Evolutionary conservation across 37 sponge, comb jelly and placozoan species (phyloP).

Genomic region (Agelas oroides): DNA sequence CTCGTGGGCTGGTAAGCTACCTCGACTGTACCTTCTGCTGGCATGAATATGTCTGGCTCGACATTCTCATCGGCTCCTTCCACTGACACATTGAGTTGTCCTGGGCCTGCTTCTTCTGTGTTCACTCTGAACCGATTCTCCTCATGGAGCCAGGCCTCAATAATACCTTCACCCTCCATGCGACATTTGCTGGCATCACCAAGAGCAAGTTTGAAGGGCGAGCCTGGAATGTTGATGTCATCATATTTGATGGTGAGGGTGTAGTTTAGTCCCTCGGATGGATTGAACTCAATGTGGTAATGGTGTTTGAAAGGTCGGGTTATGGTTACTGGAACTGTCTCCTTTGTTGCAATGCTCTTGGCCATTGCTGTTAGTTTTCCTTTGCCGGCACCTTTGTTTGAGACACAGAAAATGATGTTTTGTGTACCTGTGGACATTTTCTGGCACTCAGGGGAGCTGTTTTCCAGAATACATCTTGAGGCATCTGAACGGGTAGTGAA

Average conservation of each 20-base stretch:
- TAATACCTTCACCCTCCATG: constrained; percentile 80
- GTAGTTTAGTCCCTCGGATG: constrained; percentile 62
- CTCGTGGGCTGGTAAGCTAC: constrained; percentile 66
- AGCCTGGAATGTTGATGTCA: constrained; percentile 74
- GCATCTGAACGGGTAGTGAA: constrained; percentile 70
- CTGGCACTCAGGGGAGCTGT: constrained; percentile 11
- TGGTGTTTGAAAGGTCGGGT: constrained; percentile 30
- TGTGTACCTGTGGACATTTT: constrained; percentile 3
- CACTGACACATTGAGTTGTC: constrained; percentile 59
- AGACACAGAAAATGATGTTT: constrained; percentile 52
- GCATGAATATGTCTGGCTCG: constrained; percentile 30
- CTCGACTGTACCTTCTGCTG: constrained; percentile 41
- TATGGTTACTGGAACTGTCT: constrained; percentile 21
- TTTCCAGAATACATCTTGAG: constrained; percentile 65
- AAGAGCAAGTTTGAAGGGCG: constrained; percentile 79
- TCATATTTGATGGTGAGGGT: constrained; percentile 68
- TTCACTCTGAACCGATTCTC: constrained; percentile 51
- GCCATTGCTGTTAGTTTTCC: constrained; percentile 65
- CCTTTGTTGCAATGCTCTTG: constrained; percentile 36
- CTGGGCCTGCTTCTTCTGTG: constrained; percentile 59
- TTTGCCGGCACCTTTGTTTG: constrained; percentile 76
- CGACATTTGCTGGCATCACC: constrained; percentile 45
- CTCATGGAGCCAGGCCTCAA: constrained; percentile 31
- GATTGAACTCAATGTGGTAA: constrained; percentile 54
- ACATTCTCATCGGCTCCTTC: constrained; percentile 44